Evolutionary conservation across 2,113 vertebrate genomes (phyloP).

Genomic region (Falcunculus frontatus): DNA sequence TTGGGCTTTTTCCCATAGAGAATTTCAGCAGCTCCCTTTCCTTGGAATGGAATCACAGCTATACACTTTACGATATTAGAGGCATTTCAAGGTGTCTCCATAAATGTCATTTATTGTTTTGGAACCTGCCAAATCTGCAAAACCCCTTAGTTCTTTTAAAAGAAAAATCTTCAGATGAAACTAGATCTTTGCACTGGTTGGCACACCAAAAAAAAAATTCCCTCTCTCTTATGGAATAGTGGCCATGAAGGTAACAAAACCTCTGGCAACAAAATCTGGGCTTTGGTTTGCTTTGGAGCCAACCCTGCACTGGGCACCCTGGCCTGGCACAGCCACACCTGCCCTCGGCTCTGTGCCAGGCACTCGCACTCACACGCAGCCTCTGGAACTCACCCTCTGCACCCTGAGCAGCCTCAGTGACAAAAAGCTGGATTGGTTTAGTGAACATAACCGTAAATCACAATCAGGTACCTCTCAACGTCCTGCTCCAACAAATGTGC

Average conservation of each 20-base stretch:
- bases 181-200: background rate
- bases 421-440: background rate
- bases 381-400: background rate
- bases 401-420: background rate
- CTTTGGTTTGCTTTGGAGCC: background rate
- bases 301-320: background rate
- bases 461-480: rapidly evolving
- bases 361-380: background rate
- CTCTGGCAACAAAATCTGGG: background rate
- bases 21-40: background rate
- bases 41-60: slow-evolving; percentile 21
- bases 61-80: slow-evolving; percentile 43
- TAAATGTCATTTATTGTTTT: slow-evolving; percentile 40
- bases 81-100: slow-evolving; percentile 17
- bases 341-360: background rate
- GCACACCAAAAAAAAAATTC: background rate
- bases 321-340: background rate
- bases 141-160: background rate
- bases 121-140: slow-evolving; percentile 9
- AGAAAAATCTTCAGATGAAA: background rate
- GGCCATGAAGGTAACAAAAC: background rate
- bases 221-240: background rate
- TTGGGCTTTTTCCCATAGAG: background rate
- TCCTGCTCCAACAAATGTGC: background rate
- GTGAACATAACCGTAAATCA: background rate